Percentiles rank a stretch among this genome's conserved stretches.
These are phyloP conservation scores for Cyrtodaria siliqua DNA, from an alignment of 2,888 invertebrate genomes.

Conservation along the genomic window DNA sequence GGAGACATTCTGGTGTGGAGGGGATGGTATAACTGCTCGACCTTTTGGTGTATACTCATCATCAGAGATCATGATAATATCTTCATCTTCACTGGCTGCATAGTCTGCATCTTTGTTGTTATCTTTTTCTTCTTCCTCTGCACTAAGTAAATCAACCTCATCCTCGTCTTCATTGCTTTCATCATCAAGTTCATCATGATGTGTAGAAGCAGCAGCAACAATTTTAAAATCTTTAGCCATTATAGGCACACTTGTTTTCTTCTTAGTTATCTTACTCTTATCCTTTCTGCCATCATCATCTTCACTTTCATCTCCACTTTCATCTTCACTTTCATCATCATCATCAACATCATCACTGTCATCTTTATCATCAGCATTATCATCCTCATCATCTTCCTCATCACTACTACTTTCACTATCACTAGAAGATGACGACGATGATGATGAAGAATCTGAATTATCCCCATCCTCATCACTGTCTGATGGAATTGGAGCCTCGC, in stretches of 20 bases:
- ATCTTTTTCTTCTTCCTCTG: conserved; percentile 32
- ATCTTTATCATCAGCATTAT: conserved; percentile 22
- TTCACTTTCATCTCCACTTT: conserved; percentile 15
- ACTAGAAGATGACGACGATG: conserved; percentile 41
- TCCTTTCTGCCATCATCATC: conserved; percentile 13
- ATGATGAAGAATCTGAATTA: conserved; percentile 18
- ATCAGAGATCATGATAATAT: conserved; percentile 57
- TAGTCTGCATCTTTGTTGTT: conserved; percentile 54
- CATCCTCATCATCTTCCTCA: conserved; percentile 11
- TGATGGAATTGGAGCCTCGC: conserved; percentile 34
- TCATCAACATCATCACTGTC: conserved; percentile 25
- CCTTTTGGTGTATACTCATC: conserved; percentile 52
- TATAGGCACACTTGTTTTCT: too few relatives aligned
- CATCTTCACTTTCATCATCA: conserved; percentile 13
- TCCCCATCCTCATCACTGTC: conserved; percentile 23
- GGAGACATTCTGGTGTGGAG: conserved; percentile 27
- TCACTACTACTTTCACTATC: conserved; percentile 15
- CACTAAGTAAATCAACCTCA: conserved; percentile 40
- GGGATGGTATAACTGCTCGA: conserved; percentile 55
- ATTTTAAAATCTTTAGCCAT: background rate
- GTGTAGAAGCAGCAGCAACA: conserved; percentile 15
- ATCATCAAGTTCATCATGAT: conserved; percentile 32
- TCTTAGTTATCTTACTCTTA: background rate
- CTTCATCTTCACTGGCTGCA: conserved; percentile 59
- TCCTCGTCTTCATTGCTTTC: conserved; percentile 41